phyloP scores from a whole-genome alignment of 2,888 invertebrate genomes.

The Leptodirus hochenwartii region DNA sequence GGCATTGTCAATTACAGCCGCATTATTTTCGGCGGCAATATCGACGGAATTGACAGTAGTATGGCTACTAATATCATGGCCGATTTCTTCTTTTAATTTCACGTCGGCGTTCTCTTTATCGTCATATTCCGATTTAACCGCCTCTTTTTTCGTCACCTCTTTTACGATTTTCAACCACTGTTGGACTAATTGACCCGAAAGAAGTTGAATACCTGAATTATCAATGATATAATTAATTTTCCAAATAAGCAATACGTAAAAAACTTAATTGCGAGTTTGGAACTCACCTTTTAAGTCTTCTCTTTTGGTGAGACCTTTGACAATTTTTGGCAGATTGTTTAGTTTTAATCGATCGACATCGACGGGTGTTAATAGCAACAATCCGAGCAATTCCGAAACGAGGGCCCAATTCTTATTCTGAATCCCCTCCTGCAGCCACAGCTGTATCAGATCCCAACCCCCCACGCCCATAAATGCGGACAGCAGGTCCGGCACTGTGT shows the following conservation, averaged over 20 bases:
- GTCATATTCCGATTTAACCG: slow-evolving; percentile 8
- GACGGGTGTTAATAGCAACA: slow-evolving; percentile 73
- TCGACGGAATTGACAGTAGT: too few species aligned
- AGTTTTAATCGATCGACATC: slow-evolving; percentile 79
- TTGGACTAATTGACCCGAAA: slow-evolving; percentile 69
- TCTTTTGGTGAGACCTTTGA: slow-evolving; percentile 72
- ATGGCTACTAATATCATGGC: too few species aligned
- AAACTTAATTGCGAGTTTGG: slow-evolving; percentile 4
- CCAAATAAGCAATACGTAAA: slow-evolving; percentile 4
- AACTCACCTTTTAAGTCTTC: slow-evolving; percentile 62
- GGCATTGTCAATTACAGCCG: too few species aligned
- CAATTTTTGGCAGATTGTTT: slow-evolving; percentile 81
- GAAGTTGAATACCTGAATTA: slow-evolving; percentile 47
- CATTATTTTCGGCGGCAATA: too few species aligned
- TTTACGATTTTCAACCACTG: slow-evolving; percentile 84
- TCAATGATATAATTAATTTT: slow-evolving; percentile 1
- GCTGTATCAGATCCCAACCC: slow-evolving; percentile 81
- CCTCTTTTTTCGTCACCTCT: slow-evolving; percentile 31
- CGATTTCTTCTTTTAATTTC: slow-evolving; percentile 8
- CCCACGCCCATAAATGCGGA: slow-evolving; percentile 79
- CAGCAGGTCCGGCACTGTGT: slow-evolving; percentile 65
- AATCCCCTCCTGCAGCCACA: slow-evolving; percentile 81
- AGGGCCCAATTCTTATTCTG: slow-evolving; percentile 71
- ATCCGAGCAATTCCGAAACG: slow-evolving; percentile 68
- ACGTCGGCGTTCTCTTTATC: slow-evolving; percentile 6